phyloP scores from a whole-genome alignment of 2,113 vertebrate genomes.

The Neopipo cinnamomea region DNA sequence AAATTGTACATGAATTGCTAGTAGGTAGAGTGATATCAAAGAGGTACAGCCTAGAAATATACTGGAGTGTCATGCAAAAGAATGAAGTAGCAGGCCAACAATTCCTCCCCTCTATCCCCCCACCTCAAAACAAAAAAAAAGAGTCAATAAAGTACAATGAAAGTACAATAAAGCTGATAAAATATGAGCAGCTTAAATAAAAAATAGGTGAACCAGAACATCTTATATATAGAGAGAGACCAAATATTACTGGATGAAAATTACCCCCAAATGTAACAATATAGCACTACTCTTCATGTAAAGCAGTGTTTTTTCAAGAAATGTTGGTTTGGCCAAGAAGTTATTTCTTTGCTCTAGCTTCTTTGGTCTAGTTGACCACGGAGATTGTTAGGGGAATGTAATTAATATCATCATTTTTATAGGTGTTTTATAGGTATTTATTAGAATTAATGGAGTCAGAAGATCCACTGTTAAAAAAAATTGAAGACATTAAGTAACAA shows the following conservation, averaged over 20 bases:
- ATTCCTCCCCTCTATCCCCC: accelerated
- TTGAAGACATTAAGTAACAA: background rate
- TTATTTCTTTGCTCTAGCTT: background rate
- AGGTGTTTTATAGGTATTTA: background rate
- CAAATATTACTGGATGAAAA: background rate
- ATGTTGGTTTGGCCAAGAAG: accelerated
- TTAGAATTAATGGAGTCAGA: background rate
- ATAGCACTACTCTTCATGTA: background rate
- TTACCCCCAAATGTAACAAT: background rate
- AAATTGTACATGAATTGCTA: background rate
- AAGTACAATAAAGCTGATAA: too few species aligned
- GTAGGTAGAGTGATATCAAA: background rate
- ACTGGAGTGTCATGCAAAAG: background rate
- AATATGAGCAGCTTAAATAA: background rate
- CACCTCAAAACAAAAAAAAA: accelerated
- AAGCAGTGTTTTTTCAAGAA: background rate
- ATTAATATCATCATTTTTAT: background rate
- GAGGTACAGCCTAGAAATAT: background rate
- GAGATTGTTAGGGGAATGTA: background rate
- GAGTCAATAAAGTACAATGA: background rate
- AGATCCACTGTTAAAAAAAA: background rate
- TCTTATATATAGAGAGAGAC: background rate
- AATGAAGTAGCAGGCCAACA: background rate
- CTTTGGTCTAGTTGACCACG: background rate
- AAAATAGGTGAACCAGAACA: background rate